A percentile compares a stretch with the other conserved stretches of the same genome.
Conservation (phyloP, 2,888 invertebrate genomes). For the Lasioglossum oenotherae region DNA sequence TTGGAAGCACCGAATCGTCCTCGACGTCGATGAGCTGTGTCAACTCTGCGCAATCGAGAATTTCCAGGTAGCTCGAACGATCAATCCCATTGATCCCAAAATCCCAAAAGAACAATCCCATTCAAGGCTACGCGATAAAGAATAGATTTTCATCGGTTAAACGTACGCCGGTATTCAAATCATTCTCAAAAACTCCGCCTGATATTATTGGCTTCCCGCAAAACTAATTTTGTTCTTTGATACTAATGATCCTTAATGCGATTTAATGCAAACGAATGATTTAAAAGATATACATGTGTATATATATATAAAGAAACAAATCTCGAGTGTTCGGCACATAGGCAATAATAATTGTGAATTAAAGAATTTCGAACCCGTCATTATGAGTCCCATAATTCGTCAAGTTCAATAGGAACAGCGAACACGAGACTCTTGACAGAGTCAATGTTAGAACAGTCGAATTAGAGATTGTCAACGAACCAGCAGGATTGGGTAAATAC, state of each 20-base stretch:
- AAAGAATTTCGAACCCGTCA: neutral
- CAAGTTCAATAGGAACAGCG: neutral
- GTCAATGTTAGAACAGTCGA: neutral
- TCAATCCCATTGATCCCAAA: too few species aligned
- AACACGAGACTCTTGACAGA: neutral
- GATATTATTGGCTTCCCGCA: neutral
- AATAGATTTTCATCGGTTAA: neutral
- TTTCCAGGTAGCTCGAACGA: neutral
- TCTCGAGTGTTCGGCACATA: neutral
- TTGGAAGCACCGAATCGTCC: slow-evolving; percentile 16
- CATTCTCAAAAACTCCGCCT: neutral
- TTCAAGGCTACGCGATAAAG: neutral
- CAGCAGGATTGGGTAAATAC: neutral
- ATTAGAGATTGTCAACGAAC: neutral
- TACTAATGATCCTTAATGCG: too few species aligned
- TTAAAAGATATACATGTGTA: neutral
- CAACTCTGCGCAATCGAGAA: neutral
- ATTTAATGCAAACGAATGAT: neutral
- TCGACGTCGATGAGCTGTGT: slow-evolving; percentile 12
- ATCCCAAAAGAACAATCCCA: too few species aligned
- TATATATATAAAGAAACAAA: neutral
- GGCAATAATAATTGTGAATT: neutral
- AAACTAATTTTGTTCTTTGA: too few species aligned
- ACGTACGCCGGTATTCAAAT: neutral
- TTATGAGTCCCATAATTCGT: neutral